Evolutionary conservation across 1,140 invertebrate species (phyloP), one percentile per base, ranked within the genome.

Genomic region (Leptopilina boulardi): DNA sequence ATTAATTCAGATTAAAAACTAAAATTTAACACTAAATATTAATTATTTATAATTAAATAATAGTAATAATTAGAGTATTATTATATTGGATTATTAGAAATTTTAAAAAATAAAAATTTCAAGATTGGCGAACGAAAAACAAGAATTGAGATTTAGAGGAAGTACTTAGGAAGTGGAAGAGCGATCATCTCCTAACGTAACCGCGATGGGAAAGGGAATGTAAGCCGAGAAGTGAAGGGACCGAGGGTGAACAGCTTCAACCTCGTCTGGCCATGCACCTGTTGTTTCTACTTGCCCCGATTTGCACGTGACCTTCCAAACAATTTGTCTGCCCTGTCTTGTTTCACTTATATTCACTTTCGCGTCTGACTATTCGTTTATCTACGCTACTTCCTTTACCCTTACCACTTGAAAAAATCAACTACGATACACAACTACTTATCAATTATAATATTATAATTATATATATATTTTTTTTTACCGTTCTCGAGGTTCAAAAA

Each of bases 221-320:
- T 73, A 26, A 38, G 26, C 59, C 34, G 51, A 56, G 42, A 74
- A 77, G 81, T 74, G 81, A 84, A 81, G 77, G 81, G 79, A 82
- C 78, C 78, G 75, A 75, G 80, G 81, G 74, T 74, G 75, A 74
- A 82, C 76, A 72, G 70, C 72, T 76, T 66, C 77, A 23, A 70
- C 73, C 78, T 83, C 71, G 82, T 75, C 82, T 77, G 75, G 56
- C 83, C 59, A 72, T 85, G 78, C 82, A 85, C 81, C 81, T 87
- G 84, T 86, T 86, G 80, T 83, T 82, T 87, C 83, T 82, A 82
- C 78, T 79, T 84, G 80, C 79, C 83, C 80, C 51, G 34, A 19
- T 70, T 76, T 56, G 38, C 42, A 70, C 59, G 59, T 66, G 59
- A 76, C 42, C 51, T 47, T 38, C 19, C 21, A 59, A 66, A 21